phyloP scores from a whole-genome alignment of 2,888 invertebrate genomes.

The Plagodis dolabraria region DNA sequence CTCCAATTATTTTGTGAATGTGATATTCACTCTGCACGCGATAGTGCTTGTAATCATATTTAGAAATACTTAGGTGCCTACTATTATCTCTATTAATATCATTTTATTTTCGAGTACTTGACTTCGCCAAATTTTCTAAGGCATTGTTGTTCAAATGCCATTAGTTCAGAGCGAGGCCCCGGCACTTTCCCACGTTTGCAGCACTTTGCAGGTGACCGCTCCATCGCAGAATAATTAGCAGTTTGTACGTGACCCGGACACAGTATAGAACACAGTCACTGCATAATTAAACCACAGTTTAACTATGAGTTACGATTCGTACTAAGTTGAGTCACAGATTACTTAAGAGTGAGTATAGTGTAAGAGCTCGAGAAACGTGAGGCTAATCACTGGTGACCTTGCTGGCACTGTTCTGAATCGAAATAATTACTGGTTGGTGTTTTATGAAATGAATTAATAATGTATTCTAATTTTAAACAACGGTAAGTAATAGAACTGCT shows the following conservation, averaged over 20 bases:
- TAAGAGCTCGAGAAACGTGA: slow-evolving; percentile 28
- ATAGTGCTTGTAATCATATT: too few species aligned
- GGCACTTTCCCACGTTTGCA: slow-evolving; percentile 35
- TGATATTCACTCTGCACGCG: too few species aligned
- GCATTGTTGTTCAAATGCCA: slow-evolving; percentile 23
- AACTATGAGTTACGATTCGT: slow-evolving; percentile 1
- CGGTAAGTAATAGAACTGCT: not conserved
- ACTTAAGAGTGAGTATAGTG: slow-evolving; percentile 8
- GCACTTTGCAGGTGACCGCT: slow-evolving; percentile 22
- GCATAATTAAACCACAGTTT: slow-evolving; percentile 2
- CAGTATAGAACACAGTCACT: slow-evolving; percentile 11
- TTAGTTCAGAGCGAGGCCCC: slow-evolving; percentile 27
- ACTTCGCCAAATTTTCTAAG: slow-evolving; percentile 12
- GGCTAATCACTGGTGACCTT: slow-evolving; percentile 29
- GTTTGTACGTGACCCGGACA: slow-evolving; percentile 17
- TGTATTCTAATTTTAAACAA: slow-evolving; percentile 2
- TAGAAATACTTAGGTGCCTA: too few species aligned
- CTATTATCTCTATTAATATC: too few species aligned
- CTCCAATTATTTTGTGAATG: too few species aligned
- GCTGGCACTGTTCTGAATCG: slow-evolving; percentile 31
- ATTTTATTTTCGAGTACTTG: not conserved
- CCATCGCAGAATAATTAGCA: slow-evolving; percentile 19
- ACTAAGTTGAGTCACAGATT: slow-evolving; percentile 2
- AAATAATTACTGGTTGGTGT: slow-evolving; percentile 22
- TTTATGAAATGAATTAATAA: slow-evolving; percentile 19